phyloP scores from a whole-genome alignment of 2,797 vertebrate genomes.

The Falco cherrug region DNA sequence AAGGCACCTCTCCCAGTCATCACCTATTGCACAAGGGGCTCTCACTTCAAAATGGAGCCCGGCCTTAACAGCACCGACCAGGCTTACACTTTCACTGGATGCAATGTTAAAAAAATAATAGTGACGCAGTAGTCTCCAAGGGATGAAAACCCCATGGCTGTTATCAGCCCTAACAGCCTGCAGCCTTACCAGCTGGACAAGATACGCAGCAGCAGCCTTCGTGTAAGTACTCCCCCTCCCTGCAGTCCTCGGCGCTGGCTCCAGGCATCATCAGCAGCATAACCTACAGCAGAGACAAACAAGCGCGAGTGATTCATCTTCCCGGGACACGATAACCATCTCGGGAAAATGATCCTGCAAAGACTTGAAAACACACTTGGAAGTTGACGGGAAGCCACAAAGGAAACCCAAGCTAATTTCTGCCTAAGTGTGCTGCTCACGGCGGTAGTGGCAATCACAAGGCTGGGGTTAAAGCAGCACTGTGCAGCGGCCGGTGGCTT shows the following conservation, averaged over 20 bases:
- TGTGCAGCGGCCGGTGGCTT: rapidly evolving
- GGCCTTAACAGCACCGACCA: background rate
- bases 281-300: background rate
- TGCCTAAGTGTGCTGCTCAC: background rate
- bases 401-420: slow-evolving; percentile 39
- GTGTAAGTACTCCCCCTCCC: background rate
- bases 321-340: background rate
- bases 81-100: rapidly evolving
- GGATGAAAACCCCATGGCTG: rapidly evolving
- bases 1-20: background rate
- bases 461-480: background rate
- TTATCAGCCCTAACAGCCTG: background rate
- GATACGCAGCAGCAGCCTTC: background rate
- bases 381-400: slow-evolving; percentile 31
- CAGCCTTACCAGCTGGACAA: slow-evolving; percentile 62
- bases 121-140: rapidly evolving
- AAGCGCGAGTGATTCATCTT: background rate
- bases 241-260: background rate
- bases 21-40: background rate
- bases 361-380: background rate
- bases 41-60: background rate
- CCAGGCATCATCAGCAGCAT: background rate
- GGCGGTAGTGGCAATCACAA: background rate
- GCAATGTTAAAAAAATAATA: rapidly evolving
- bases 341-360: background rate